A percentile compares a stretch with the other conserved stretches of the same genome.
Evolutionary conservation across 2,888 invertebrate species (phyloP).

Genomic region (Koerneria pararmatus): DNA sequence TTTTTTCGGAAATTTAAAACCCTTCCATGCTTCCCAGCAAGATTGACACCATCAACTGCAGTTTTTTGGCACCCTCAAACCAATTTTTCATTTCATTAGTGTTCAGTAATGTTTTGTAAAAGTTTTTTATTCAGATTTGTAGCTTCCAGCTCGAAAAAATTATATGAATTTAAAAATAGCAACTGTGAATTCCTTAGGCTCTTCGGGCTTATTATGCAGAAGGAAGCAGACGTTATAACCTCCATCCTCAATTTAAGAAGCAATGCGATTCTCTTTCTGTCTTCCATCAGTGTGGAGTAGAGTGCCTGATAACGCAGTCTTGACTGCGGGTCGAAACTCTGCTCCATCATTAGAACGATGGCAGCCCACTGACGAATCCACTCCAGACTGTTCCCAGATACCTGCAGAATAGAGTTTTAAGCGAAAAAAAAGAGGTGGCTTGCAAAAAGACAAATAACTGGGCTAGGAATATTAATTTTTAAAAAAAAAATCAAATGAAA

Average conservation of each 20-base stretch:
- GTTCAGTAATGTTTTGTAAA: not conserved
- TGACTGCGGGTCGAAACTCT: slow-evolving; percentile 86
- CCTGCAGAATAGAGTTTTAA: slow-evolving; percentile 59
- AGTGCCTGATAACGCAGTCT: slow-evolving; percentile 75
- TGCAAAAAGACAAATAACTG: too few species aligned
- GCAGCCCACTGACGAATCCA: slow-evolving; percentile 98
- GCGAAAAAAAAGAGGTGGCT: too few species aligned
- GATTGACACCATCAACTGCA: too few species aligned
- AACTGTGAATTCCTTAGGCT: not conserved
- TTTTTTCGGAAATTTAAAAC: too few species aligned
- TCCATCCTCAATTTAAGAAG: slow-evolving; percentile 44
- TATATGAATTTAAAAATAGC: too few species aligned
- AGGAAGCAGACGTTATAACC: slow-evolving; percentile 21
- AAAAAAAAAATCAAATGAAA: too few species aligned
- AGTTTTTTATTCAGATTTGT: not conserved
- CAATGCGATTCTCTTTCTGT: slow-evolving; percentile 45
- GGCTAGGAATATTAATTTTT: too few species aligned
- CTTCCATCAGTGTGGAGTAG: slow-evolving; percentile 79
- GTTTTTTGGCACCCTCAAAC: too few species aligned
- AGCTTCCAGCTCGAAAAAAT: not conserved
- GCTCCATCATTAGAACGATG: slow-evolving; percentile 89
- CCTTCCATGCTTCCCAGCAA: too few species aligned
- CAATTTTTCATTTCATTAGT: too few species aligned
- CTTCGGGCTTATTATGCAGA: slow-evolving; percentile 21
- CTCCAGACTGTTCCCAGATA: slow-evolving; percentile 92